phyloP scores from a whole-genome alignment of 2,113 vertebrate genomes.

The Albula glossodonta region DNA sequence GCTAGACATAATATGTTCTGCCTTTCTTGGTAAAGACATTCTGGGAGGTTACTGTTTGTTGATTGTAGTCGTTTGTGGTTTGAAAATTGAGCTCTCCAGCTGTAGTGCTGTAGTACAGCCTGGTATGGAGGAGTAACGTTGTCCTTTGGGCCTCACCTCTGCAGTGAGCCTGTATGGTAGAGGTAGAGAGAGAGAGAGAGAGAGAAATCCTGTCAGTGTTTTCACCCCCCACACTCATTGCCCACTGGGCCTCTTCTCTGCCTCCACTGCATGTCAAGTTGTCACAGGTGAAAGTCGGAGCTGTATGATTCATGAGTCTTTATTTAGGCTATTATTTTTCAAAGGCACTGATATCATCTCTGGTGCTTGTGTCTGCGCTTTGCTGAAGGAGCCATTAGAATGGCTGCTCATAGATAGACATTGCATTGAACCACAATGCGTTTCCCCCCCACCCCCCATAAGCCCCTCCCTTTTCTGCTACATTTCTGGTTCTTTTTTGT shows the following conservation, averaged over 20 bases:
- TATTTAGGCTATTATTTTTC: not conserved
- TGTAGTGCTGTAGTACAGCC: not conserved
- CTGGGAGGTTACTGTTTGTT: not conserved
- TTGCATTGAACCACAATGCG: conserved; percentile 10
- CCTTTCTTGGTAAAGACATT: not conserved
- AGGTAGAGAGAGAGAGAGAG: too few relatives aligned
- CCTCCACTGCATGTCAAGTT: not conserved
- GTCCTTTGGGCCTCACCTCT: too few relatives aligned
- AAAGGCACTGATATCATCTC: conserved; percentile 20
- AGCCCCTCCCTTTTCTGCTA: not conserved
- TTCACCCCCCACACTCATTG: too few relatives aligned
- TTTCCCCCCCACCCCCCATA: not conserved
- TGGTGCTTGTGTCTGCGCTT: not conserved
- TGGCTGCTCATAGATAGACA: conserved; percentile 12
- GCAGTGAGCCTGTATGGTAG: too few relatives aligned
- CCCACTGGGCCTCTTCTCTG: too few relatives aligned
- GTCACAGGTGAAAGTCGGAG: too few relatives aligned
- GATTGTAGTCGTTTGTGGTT: not conserved
- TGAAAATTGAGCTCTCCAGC: not conserved
- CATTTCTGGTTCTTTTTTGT: not conserved
- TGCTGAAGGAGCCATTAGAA: not conserved
- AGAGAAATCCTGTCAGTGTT: too few relatives aligned
- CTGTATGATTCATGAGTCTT: not conserved
- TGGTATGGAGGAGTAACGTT: not conserved
- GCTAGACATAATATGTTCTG: not conserved